Base-by-base conservation (phyloP, 2,888 invertebrate species). In the Cryptus armator region DNA sequence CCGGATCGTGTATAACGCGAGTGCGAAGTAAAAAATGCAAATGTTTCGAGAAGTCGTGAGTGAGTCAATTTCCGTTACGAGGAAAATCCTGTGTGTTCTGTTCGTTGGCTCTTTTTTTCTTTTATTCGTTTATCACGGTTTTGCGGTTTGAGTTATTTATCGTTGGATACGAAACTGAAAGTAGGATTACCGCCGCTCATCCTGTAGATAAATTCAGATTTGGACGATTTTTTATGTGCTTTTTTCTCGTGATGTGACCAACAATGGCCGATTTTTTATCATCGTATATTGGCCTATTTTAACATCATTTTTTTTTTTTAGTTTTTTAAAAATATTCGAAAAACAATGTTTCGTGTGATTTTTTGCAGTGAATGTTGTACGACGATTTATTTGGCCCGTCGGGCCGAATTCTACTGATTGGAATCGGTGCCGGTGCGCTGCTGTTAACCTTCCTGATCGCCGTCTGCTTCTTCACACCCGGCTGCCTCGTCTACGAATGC, bases 401-500 rank as follows among this genome's bases (percentile, higher is more conserved):
- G 93, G 94, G 93, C 90, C 93, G 88, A 81, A 87, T 94, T 68
- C 76, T 93, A 82, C 77, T 94, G 80, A 90, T 93, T 81, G 90
- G 89, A 37, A 89, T 91, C 76, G 93, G 92, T 53, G 91, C 92
- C 48, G 86, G 90, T 44, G 86, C 90, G 62, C 77, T 93, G 48
- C 75, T 93, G 64, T 74, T 92, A 67, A 89, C 89, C 4, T 87
- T 94, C 79, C 86, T 94, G 44, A 79, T 94, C 48, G 89, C 93
- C 81, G 91, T 92, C 51, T 94, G 94, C 87, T 94, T 93, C 68
- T 89, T 94, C 59, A 92, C 90, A 14, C 94, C 94, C 24, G 93
- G 94, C 81, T 94, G 94, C 84, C 92, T 93, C 86, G 92, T 93
- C 29, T 94, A 94, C 90, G 89, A 93, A 81, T 94, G 92, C 87